phyloP scores from a whole-genome alignment of 2,888 invertebrate genomes.

The Acholoe squamosa region DNA sequence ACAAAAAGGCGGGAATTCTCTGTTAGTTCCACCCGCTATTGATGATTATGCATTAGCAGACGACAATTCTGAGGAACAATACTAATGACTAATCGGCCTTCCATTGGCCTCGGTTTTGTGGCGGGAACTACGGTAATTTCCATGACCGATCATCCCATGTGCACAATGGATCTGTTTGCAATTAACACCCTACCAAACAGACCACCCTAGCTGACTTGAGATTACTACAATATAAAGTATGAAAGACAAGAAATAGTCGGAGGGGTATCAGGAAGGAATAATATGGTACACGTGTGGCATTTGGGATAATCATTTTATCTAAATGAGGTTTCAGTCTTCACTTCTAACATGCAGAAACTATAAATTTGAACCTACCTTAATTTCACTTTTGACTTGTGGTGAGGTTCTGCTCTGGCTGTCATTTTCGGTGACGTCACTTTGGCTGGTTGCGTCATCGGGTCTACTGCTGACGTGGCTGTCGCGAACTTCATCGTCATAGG shows the following conservation, averaged over 20 bases:
- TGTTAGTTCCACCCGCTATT: conserved; percentile 23
- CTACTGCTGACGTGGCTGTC: conserved; percentile 1
- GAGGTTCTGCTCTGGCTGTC: background rate
- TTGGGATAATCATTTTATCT: conserved; percentile 1
- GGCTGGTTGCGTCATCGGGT: background rate
- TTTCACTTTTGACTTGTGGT: background rate
- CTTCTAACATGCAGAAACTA: background rate
- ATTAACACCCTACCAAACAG: conserved; percentile 24
- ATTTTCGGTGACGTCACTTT: background rate
- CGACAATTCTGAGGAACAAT: conserved; percentile 1
- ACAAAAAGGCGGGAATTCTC: conserved; percentile 41
- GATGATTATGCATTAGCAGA: conserved; percentile 48
- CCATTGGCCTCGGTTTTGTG: background rate
- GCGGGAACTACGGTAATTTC: conserved; percentile 33
- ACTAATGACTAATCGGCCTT: conserved; percentile 27
- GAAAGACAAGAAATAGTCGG: background rate
- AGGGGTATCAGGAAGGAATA: background rate
- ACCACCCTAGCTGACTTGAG: background rate
- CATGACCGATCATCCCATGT: conserved; percentile 16
- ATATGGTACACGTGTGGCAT: background rate
- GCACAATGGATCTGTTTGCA: conserved; percentile 38
- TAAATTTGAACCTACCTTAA: conserved; percentile 16
- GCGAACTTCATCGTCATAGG: conserved; percentile 2
- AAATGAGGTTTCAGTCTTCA: too few relatives aligned
- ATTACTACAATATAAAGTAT: background rate